Conservation (phyloP, 2,113 vertebrate species). For the Rattus norvegicus region DNA sequence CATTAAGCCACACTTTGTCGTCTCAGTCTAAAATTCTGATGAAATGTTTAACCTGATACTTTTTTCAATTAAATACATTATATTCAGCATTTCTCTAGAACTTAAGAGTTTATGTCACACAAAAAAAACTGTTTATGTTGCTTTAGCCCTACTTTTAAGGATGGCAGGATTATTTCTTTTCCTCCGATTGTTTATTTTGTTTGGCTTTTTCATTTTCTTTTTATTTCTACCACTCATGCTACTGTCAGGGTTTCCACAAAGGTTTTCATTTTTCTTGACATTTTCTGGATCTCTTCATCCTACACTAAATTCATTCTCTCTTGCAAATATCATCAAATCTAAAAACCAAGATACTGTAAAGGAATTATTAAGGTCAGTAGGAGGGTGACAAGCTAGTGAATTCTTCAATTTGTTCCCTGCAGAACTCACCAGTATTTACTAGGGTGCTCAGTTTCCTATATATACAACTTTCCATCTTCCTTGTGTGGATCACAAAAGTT, state of each 20-base stretch:
- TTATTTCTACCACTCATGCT: neutral
- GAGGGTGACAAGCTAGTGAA: neutral
- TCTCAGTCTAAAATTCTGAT: slow-evolving; percentile 67
- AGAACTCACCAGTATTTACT: slow-evolving; percentile 2
- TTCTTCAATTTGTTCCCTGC: slow-evolving; percentile 44
- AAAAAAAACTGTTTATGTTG: neutral
- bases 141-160: neutral
- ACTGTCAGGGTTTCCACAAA: slow-evolving; percentile 43
- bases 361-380: slow-evolving; percentile 55
- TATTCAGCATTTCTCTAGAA: neutral
- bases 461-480: slow-evolving; percentile 2
- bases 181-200: neutral
- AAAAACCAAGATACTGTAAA: slow-evolving; percentile 19
- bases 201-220: slow-evolving; percentile 31
- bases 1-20: slow-evolving; percentile 71
- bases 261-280: slow-evolving; percentile 65
- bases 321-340: slow-evolving; percentile 54
- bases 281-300: slow-evolving; percentile 38
- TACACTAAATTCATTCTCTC: slow-evolving; percentile 35
- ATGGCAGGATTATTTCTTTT: neutral
- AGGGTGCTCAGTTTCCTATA: neutral
- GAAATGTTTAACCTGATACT: slow-evolving; percentile 7
- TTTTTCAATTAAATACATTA: slow-evolving; percentile 5
- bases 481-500: neutral
- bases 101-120: neutral